Evolutionary conservation across 2,888 invertebrate genomes (phyloP).

Genomic region (Parelbella ahira): DNA sequence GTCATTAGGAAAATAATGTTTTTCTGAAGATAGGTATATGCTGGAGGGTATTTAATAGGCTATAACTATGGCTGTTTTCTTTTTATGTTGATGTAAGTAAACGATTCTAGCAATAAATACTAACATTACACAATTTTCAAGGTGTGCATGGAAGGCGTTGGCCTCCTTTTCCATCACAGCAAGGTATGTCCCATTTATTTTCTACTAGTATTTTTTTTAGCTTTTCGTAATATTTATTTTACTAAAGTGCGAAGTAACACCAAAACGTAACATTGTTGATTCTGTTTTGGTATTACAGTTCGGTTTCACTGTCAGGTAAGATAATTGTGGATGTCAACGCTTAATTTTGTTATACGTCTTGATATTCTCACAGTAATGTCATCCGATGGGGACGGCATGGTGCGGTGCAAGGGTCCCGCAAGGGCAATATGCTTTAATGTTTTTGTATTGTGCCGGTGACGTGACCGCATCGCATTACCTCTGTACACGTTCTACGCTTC

Average conservation of each 20-base stretch:
- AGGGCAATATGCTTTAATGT: conserved; percentile 62
- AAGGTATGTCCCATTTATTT: conserved; percentile 86
- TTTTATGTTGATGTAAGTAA: too few relatives aligned
- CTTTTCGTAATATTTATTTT: too few relatives aligned
- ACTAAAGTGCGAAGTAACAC: too few relatives aligned
- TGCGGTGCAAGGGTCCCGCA: conserved; percentile 38
- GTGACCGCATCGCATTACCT: conserved; percentile 47
- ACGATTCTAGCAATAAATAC: too few relatives aligned
- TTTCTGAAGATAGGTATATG: too few relatives aligned
- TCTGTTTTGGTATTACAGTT: conserved; percentile 55
- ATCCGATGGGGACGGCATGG: conserved; percentile 45
- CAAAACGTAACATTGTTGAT: too few relatives aligned
- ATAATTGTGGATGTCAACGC: conserved; percentile 66
- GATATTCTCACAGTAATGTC: conserved; percentile 42
- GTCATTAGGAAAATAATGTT: too few relatives aligned
- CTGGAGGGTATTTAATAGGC: too few relatives aligned
- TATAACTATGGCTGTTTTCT: too few relatives aligned
- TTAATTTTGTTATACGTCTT: conserved; percentile 57
- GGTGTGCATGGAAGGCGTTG: conserved; percentile 99
- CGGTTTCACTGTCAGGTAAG: conserved; percentile 56
- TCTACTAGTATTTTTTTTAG: conserved; percentile 63
- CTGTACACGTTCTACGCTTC: conserved; percentile 50
- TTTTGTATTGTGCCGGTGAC: conserved; percentile 65
- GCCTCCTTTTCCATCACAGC: conserved; percentile 98
- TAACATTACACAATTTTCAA: too few relatives aligned